phyloP scores from a whole-genome alignment of 2,797 vertebrate genomes.

The Danio jaintianensis region DNA sequence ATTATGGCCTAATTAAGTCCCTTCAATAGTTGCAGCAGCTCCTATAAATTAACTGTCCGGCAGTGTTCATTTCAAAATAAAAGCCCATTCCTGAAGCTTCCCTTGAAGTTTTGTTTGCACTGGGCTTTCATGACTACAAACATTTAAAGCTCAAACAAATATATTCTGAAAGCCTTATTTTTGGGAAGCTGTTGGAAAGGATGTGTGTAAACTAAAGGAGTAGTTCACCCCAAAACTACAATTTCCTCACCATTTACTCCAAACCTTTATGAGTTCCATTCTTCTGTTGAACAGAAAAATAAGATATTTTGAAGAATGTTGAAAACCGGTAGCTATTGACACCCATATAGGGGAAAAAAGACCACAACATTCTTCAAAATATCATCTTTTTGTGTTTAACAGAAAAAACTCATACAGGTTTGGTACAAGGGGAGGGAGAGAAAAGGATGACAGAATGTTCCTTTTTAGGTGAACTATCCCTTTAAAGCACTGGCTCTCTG shows the following conservation, averaged over 20 bases:
- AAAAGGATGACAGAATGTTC: too few relatives aligned
- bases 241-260: too few relatives aligned
- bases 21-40: background rate
- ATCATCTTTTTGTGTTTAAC: too few relatives aligned
- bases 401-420: too few relatives aligned
- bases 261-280: too few relatives aligned
- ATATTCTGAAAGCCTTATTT: conserved; percentile 7
- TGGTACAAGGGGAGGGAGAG: too few relatives aligned
- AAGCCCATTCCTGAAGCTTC: background rate
- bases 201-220: background rate
- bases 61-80: conserved; percentile 33
- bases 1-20: background rate
- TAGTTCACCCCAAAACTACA: too few relatives aligned
- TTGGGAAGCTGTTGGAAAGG: conserved; percentile 6
- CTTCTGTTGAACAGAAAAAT: too few relatives aligned
- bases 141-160: background rate
- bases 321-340: too few relatives aligned
- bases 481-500: conserved; percentile 20
- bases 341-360: too few relatives aligned
- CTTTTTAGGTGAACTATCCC: background rate
- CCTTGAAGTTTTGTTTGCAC: background rate
- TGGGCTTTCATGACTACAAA: background rate
- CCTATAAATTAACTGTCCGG: background rate
- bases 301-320: too few relatives aligned
- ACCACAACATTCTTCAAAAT: too few relatives aligned